Evolutionary conservation across 1,140 invertebrate species (phyloP), one percentile per base, ranked within the genome.

Genomic region (Marisa cornuarietis): DNA sequence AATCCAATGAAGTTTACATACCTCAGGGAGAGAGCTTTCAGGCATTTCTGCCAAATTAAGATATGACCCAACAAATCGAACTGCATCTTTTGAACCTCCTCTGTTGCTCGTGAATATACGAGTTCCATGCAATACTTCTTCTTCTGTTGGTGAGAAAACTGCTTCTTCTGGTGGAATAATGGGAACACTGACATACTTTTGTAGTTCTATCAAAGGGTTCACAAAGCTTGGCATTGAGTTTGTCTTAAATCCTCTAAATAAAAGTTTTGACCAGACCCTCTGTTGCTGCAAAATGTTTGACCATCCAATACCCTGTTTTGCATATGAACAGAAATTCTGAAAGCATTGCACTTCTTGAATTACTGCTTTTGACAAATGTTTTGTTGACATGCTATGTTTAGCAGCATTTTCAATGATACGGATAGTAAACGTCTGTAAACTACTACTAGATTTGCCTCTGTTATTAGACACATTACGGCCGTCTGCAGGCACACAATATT

Each of bases 11-110:
- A 42, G 26, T 71, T 24, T 20, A n/a, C 66, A 26, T 69, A 87
- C 86, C 84, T 87, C 86, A 51, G 86, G 86, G 18, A 85, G 26
- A 52, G 83, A 72, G 69, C 77, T 71, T 20, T 82, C 82, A 68
- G 84, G 83, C 65, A 85, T 63, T 42, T 84, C 71, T 24, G 78
- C 71, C 5, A 79, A 49, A 63, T 80, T 66, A 16, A 80, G 52
- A 66, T 74, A 83, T 5, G 84, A 82, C 26, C 83, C 84, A 8
- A 85, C 66, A 79, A 82, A 82, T 20, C 74, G 61, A 22, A 85
- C 84, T 49, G 81, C 51, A 61, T 85, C 71, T 31, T 79, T 78
- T 20, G 16, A 54, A n/a, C 58, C 52, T 13, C 20, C 51, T 58
- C 54, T 24, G 22, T 20, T 61, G 51, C 62, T 20, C 8, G 31